Percentiles rank a stretch among this genome's conserved stretches.
Conservation (phyloP, 2,888 invertebrate genomes). For the Lapara coniferarum region DNA sequence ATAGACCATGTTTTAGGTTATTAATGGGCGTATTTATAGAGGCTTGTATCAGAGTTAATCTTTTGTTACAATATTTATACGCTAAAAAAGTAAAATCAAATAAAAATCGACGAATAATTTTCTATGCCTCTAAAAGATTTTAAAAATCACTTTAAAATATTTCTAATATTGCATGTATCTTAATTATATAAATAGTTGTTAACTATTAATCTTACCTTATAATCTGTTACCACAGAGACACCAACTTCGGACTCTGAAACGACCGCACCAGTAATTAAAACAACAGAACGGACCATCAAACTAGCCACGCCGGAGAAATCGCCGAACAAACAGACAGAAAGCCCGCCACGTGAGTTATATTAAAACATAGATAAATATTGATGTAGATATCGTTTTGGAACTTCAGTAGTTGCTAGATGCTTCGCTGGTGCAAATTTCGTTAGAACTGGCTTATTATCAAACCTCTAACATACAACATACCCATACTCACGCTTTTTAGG, state of each 20-base stretch:
- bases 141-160: no score
- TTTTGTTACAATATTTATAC: neutral
- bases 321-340: constrained; percentile 60
- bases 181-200: no score
- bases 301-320: constrained; percentile 71
- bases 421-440: neutral
- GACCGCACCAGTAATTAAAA: constrained; percentile 50
- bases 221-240: constrained; percentile 52
- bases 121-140: no score
- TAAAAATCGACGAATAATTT: no score
- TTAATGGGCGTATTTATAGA: no score
- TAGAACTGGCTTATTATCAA: no score
- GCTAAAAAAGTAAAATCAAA: no score
- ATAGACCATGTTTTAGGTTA: no score
- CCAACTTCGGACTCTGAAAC: constrained; percentile 74
- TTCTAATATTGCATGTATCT: no score
- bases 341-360: constrained; percentile 47
- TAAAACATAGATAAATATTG: neutral
- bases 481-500: no score
- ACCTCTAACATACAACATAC: no score
- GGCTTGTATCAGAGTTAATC: neutral
- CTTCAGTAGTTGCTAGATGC: neutral
- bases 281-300: constrained; percentile 66
- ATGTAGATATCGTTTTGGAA: neutral
- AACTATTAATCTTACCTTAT: neutral